These are phyloP conservation scores for Rhynchotus rufescens DNA, from an alignment of 2,797 vertebrate genomes.

Conservation along the genomic window DNA sequence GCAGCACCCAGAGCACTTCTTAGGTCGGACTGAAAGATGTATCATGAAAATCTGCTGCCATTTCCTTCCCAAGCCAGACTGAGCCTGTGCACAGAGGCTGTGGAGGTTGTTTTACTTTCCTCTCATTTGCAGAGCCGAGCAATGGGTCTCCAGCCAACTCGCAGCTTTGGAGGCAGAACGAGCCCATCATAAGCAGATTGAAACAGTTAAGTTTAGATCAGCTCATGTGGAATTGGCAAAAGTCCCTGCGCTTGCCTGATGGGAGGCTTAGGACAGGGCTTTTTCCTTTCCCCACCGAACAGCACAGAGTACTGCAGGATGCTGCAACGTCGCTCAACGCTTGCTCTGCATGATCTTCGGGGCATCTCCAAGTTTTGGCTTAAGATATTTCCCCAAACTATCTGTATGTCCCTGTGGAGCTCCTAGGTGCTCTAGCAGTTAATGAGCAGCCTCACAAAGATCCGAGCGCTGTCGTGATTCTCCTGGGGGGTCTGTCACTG, in stretches of 20 bases:
- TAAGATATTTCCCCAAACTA: neutral
- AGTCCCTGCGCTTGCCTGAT: neutral
- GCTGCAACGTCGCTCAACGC: fast-evolving
- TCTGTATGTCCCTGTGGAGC: neutral
- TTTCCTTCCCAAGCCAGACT: neutral
- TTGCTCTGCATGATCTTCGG: neutral
- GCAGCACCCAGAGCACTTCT: neutral
- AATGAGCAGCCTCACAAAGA: neutral
- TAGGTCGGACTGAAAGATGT: neutral
- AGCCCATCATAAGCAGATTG: neutral
- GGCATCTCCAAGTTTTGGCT: neutral
- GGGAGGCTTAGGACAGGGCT: neutral
- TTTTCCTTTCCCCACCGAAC: neutral
- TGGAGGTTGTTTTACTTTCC: neutral
- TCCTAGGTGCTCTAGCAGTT: neutral
- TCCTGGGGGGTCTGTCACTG: neutral
- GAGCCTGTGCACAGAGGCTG: neutral
- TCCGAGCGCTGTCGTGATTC: neutral
- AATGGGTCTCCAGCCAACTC: neutral
- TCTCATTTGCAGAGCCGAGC: neutral
- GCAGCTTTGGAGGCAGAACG: neutral
- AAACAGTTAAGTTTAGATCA: neutral
- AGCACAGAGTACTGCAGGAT: neutral
- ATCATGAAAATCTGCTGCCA: neutral
- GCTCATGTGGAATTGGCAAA: neutral